Evolutionary conservation across 2,797 vertebrate genomes (phyloP).

Genomic region (Arrhamphus sclerolepis): DNA sequence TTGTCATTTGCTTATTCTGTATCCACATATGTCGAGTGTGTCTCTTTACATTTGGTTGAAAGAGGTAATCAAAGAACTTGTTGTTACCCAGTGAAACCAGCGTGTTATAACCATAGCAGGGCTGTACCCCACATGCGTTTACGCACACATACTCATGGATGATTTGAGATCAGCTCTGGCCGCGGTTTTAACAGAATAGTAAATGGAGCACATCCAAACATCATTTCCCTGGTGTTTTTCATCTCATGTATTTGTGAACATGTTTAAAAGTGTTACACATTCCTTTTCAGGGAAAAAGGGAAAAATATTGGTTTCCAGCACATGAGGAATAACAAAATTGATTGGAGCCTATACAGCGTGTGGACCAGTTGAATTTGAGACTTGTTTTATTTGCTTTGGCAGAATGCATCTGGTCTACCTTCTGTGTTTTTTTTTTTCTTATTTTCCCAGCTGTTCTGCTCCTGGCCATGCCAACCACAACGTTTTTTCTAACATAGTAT

Average conservation of each 20-base stretch:
- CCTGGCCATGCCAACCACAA: background rate
- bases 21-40: constrained; percentile 8
- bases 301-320: background rate
- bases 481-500: background rate
- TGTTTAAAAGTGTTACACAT: constrained; percentile 1
- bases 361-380: constrained; percentile 7
- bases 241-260: background rate
- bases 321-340: constrained; percentile 9
- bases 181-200: constrained; percentile 42
- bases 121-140: constrained; percentile 21
- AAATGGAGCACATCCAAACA: constrained; percentile 20
- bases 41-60: background rate
- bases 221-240: background rate
- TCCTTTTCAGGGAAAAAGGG: constrained; percentile 3
- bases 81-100: too few species aligned
- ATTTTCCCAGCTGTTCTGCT: constrained; percentile 1
- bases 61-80: too few species aligned
- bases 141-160: background rate
- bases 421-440: too few species aligned
- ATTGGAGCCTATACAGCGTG: constrained; percentile 16
- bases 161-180: constrained; percentile 40
- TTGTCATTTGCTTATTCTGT: constrained; percentile 13
- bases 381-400: constrained; percentile 7
- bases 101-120: constrained; percentile 43
- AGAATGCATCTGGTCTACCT: constrained; percentile 18